Evolutionary conservation across 2,113 vertebrate species (phyloP).

Genomic region (Dolichallabes microphthalmus): DNA sequence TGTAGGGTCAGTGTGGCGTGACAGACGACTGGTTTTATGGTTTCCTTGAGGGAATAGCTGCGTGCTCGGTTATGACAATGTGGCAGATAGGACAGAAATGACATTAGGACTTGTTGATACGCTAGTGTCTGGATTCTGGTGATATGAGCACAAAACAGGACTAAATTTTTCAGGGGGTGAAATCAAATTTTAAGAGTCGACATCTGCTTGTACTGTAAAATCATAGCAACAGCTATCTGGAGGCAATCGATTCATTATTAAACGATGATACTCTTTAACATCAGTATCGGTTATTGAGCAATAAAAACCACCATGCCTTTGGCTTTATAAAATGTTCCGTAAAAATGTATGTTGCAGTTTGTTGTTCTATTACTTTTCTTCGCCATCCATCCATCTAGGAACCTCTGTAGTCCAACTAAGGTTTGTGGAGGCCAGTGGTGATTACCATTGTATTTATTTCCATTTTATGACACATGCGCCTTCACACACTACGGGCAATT

Average conservation of each 20-base stretch:
- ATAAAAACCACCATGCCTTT: not conserved
- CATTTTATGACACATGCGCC: too few species aligned
- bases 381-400: too few species aligned
- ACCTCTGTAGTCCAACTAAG: too few species aligned
- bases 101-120: not conserved
- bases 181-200: not conserved
- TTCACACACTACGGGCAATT: too few species aligned
- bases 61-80: constrained; percentile 25
- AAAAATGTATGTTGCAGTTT: not conserved
- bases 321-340: not conserved
- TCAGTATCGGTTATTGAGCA: not conserved
- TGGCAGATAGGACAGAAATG: not conserved
- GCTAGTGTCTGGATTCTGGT: not conserved
- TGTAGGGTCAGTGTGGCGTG: constrained; percentile 12
- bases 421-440: too few species aligned
- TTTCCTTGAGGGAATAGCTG: constrained; percentile 34
- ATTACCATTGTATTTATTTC: too few species aligned
- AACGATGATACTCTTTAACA: not conserved
- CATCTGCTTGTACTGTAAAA: not conserved
- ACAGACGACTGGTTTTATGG: constrained; percentile 18
- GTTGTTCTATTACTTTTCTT: not conserved
- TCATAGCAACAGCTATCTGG: not conserved
- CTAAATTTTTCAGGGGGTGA: not conserved
- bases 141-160: not conserved
- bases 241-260: not conserved